phyloP scores from a whole-genome alignment of 2,113 vertebrate genomes.

The Phaethornis superciliosus region DNA sequence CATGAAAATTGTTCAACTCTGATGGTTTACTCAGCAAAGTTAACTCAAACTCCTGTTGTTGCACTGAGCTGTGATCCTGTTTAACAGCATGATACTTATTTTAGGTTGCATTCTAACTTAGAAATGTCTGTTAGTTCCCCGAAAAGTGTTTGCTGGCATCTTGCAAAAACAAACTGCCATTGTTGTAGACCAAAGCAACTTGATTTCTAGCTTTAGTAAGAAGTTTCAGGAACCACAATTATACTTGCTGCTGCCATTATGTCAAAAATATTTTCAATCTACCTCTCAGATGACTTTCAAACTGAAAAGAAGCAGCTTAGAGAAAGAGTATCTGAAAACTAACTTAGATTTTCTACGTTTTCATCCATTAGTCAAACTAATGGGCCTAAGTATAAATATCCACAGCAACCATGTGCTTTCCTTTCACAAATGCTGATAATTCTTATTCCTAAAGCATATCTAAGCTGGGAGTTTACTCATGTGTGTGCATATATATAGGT shows the following conservation, averaged over 20 bases:
- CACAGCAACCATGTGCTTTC: background rate
- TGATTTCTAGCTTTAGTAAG: constrained; percentile 61
- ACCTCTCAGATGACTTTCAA: constrained; percentile 56
- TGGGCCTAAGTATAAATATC: background rate
- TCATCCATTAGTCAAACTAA: constrained; percentile 12
- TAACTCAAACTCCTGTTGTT: constrained; percentile 1
- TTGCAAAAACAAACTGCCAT: constrained; percentile 58
- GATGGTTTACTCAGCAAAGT: constrained; percentile 6
- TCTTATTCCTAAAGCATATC: background rate
- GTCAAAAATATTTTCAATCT: constrained; percentile 57
- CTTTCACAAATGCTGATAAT: constrained; percentile 1
- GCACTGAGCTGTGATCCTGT: background rate
- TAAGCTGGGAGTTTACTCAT: background rate
- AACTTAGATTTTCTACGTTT: constrained; percentile 14
- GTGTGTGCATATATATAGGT: background rate
- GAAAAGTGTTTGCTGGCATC: constrained; percentile 44
- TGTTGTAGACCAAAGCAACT: constrained; percentile 58
- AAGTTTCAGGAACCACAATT: constrained; percentile 72
- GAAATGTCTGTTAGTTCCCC: constrained; percentile 27
- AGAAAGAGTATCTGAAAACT: constrained; percentile 16
- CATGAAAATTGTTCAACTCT: background rate
- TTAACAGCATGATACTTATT: constrained; percentile 37
- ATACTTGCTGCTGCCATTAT: constrained; percentile 61
- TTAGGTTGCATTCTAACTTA: constrained; percentile 22
- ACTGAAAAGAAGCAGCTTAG: background rate